These are phyloP conservation scores for Lutjanus argentimaculatus DNA, from an alignment of 2,797 vertebrate species.

Conservation along the genomic window DNA sequence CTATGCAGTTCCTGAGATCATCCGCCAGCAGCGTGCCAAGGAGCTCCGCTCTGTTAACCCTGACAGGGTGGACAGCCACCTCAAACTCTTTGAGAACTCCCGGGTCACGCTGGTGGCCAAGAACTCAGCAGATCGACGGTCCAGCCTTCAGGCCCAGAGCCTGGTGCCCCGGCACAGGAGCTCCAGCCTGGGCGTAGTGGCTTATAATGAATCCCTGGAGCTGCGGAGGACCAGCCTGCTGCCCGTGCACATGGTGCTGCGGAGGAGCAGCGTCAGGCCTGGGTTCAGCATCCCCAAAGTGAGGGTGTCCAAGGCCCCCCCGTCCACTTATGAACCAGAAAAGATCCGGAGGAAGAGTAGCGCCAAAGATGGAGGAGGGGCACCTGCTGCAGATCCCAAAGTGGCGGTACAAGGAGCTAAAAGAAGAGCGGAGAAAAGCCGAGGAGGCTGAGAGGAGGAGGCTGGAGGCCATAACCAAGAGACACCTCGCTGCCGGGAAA, in stretches of 20 bases:
- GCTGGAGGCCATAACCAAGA: constrained; percentile 83
- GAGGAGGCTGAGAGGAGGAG: constrained; percentile 91
- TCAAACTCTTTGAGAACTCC: constrained; percentile 88
- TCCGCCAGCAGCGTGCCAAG: constrained; percentile 83
- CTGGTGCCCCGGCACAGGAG: constrained; percentile 57
- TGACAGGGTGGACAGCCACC: constrained; percentile 75
- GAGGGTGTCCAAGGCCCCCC: constrained; percentile 91
- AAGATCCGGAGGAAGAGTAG: constrained; percentile 85
- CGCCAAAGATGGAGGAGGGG: constrained; percentile 82
- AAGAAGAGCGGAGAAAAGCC: constrained; percentile 92
- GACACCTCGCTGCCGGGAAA: constrained; percentile 77
- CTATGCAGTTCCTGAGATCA: constrained; percentile 92
- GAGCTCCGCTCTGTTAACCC: constrained; percentile 80
- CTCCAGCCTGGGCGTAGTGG: constrained; percentile 46
- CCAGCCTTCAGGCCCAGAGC: constrained; percentile 84
- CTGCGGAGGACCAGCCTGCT: constrained; percentile 90
- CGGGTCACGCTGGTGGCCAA: constrained; percentile 80
- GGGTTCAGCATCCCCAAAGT: constrained; percentile 92
- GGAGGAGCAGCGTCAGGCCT: constrained; percentile 92
- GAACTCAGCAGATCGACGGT: constrained; percentile 80
- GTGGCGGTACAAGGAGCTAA: constrained; percentile 97
- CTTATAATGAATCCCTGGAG: constrained; percentile 51
- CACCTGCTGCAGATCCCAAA: constrained; percentile 93
- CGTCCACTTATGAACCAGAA: constrained; percentile 90
- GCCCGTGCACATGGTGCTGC: constrained; percentile 88